Conservation (phyloP, 2,888 invertebrate species). For the Plusia festucae region DNA sequence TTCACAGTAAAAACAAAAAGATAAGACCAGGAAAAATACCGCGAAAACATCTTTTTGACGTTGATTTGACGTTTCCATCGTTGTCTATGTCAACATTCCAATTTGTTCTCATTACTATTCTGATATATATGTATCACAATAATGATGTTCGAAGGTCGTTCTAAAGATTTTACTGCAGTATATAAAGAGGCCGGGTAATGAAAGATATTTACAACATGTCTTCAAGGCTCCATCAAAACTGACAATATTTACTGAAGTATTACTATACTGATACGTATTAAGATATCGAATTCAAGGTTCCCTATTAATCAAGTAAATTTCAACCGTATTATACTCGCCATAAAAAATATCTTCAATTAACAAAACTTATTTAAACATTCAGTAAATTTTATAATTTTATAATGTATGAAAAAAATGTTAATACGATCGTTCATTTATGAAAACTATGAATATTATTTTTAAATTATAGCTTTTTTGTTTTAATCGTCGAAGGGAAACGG, state of each 20-base stretch:
- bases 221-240: conserved; percentile 69
- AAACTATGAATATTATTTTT: not conserved
- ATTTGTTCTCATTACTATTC: conserved; percentile 47
- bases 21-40: conserved; percentile 14
- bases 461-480: conserved; percentile 1
- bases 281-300: conserved; percentile 77
- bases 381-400: not conserved
- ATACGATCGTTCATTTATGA: not conserved
- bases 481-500: not conserved
- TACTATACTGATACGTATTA: conserved; percentile 63
- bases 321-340: conserved; percentile 46
- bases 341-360: conserved; percentile 18
- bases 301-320: conserved; percentile 47
- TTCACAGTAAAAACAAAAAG: conserved; percentile 13
- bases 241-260: conserved; percentile 72
- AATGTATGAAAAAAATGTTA: not conserved
- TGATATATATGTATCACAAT: conserved; percentile 35
- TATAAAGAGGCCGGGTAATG: conserved; percentile 47
- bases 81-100: conserved; percentile 38
- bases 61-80: conserved; percentile 10
- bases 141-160: conserved; percentile 49
- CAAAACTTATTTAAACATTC: not conserved
- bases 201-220: conserved; percentile 63
- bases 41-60: conserved; percentile 31
- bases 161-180: conserved; percentile 43